Evolutionary conservation across 2,888 invertebrate genomes (phyloP).

Genomic region (Lymantria monacha): DNA sequence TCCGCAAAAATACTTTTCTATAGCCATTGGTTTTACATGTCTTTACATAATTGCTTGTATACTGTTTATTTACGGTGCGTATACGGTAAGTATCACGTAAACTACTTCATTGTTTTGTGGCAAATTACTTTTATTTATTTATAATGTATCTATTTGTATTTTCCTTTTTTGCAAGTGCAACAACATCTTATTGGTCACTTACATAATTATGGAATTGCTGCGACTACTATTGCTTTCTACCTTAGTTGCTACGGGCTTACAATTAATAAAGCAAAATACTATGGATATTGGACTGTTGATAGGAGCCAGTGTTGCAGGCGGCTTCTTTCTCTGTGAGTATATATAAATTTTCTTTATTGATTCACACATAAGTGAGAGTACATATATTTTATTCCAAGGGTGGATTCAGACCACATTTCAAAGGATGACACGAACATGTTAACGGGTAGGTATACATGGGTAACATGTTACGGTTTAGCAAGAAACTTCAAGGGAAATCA

Average conservation of each 20-base stretch:
- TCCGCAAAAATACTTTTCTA: conserved; percentile 52
- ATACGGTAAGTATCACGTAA: conserved; percentile 46
- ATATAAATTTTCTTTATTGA: background rate
- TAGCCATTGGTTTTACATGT: conserved; percentile 45
- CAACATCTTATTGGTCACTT: conserved; percentile 60
- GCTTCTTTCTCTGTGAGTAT: conserved; percentile 65
- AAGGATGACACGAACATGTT: no score
- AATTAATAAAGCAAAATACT: conserved; percentile 68
- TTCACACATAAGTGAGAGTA: no score
- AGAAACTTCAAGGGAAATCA: no score
- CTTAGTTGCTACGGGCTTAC: conserved; percentile 50
- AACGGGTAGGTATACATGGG: no score
- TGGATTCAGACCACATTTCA: no score
- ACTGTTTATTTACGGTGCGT: conserved; percentile 67
- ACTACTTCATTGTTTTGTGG: background rate
- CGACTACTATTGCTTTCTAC: conserved; percentile 51
- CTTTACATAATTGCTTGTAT: conserved; percentile 55
- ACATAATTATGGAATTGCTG: conserved; percentile 56
- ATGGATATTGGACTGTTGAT: conserved; percentile 75
- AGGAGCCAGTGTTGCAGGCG: conserved; percentile 66
- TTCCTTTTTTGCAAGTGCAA: conserved; percentile 45
- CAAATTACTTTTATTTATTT: background rate
- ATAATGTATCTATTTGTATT: background rate
- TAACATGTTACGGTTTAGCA: no score
- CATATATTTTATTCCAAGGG: no score